Conservation (phyloP, 23 tunicate species). For the Clavelina lepadiformis region DNA sequence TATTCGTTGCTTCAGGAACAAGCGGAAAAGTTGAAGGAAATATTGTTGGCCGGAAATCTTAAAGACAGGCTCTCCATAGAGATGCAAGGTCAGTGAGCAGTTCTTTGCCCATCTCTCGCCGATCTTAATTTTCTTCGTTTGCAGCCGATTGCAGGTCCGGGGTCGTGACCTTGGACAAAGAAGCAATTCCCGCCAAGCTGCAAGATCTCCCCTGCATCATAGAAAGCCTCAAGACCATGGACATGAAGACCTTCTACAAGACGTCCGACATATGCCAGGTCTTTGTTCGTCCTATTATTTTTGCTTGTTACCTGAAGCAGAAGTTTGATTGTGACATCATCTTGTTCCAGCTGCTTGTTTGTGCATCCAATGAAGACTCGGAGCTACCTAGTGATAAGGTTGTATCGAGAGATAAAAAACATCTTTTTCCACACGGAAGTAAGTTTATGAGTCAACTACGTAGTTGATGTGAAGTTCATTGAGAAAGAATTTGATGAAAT, state of each 20-base stretch:
- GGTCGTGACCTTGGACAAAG: constrained; percentile 64
- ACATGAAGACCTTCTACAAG: constrained; percentile 92
- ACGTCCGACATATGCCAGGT: constrained; percentile 67
- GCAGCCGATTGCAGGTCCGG: constrained; percentile 70
- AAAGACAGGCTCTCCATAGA: constrained; percentile 61
- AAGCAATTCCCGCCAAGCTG: constrained; percentile 46
- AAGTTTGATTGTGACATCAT: neutral
- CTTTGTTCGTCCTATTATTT: too few species aligned
- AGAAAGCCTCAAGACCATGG: constrained; percentile 82
- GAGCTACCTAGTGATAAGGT: constrained; percentile 3
- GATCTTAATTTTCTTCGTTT: neutral
- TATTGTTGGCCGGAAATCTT: constrained; percentile 80
- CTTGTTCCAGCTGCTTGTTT: constrained; percentile 2
- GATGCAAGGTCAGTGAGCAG: constrained; percentile 34
- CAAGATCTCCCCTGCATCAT: constrained; percentile 80
- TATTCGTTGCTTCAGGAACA: constrained; percentile 46
- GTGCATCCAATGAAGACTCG: constrained; percentile 19
- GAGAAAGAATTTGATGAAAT: neutral
- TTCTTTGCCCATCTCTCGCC: neutral
- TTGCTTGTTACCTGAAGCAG: too few species aligned
- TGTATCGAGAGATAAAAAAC: constrained; percentile 55
- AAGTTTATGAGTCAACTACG: too few species aligned
- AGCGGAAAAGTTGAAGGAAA: constrained; percentile 70
- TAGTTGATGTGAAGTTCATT: neutral
- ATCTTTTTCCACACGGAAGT: constrained; percentile 81